Evolutionary conservation across 2,888 invertebrate genomes (phyloP).

Genomic region (Bedellia somnulentella): DNA sequence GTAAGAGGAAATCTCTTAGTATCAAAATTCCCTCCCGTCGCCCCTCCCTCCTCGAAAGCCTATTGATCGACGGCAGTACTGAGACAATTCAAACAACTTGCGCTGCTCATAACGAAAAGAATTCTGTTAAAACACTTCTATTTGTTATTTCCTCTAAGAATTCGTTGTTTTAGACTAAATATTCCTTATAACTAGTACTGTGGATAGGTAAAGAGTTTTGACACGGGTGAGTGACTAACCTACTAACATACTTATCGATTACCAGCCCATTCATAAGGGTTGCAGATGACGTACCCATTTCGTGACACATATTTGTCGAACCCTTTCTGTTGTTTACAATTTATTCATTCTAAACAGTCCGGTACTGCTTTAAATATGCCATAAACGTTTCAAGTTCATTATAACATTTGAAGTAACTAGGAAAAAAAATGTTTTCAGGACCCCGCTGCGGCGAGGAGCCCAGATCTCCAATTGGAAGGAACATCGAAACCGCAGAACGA

Average conservation of each 20-base stretch:
- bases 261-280: slow-evolving; percentile 17
- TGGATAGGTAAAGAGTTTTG: slow-evolving; percentile 8
- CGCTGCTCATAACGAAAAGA: slow-evolving; percentile 15
- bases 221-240: slow-evolving; percentile 25
- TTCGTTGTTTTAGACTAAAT: too few relatives aligned
- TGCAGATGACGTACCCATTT: slow-evolving; percentile 33
- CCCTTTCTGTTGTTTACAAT: too few relatives aligned
- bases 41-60: slow-evolving; percentile 13
- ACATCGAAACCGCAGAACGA: slow-evolving; percentile 22
- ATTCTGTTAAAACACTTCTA: slow-evolving; percentile 25
- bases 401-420: too few relatives aligned
- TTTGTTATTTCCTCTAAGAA: too few relatives aligned
- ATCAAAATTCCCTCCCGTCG: neutral
- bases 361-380: too few relatives aligned
- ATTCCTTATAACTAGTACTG: too few relatives aligned
- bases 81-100: slow-evolving; percentile 29
- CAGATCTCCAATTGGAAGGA: too few relatives aligned
- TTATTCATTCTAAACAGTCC: too few relatives aligned
- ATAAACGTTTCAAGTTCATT: too few relatives aligned
- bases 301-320: too few relatives aligned
- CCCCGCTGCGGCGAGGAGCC: too few relatives aligned
- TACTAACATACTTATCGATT: slow-evolving; percentile 20
- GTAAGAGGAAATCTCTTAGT: neutral
- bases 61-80: slow-evolving; percentile 36
- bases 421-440: too few relatives aligned